These are phyloP conservation scores for Neolamprologus variostigma DNA, from an alignment of 2,113 vertebrate genomes.

Conservation along the genomic window DNA sequence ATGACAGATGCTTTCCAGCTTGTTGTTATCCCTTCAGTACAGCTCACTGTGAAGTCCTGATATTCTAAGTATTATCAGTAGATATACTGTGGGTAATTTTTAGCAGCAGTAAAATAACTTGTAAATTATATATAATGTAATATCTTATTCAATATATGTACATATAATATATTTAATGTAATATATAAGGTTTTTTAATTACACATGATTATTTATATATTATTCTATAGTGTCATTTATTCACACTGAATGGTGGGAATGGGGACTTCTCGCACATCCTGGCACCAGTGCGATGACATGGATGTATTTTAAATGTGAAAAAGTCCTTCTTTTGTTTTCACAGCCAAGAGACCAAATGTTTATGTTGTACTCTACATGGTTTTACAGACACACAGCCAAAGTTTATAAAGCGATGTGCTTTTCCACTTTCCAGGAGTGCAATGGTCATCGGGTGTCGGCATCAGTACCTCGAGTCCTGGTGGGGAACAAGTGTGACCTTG, in stretches of 20 bases:
- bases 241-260: not conserved
- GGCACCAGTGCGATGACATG: not conserved
- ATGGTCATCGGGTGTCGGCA: slow-evolving; percentile 85
- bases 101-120: not conserved
- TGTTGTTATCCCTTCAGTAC: not conserved
- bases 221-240: not conserved
- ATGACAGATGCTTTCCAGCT: not conserved
- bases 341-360: not conserved
- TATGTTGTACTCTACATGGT: not conserved
- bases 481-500: slow-evolving; percentile 96
- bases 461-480: slow-evolving; percentile 91
- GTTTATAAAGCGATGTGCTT: not conserved
- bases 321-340: not conserved
- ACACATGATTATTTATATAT: not conserved
- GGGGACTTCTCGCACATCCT: not conserved
- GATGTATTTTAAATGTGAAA: not conserved
- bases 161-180: not conserved
- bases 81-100: not conserved
- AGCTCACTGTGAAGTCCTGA: not conserved
- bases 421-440: slow-evolving; percentile 81
- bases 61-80: not conserved
- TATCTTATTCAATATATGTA: not conserved
- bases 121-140: not conserved
- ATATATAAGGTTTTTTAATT: not conserved
- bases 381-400: not conserved